phyloP scores from a whole-genome alignment of 2,113 vertebrate species.

The Candoia aspera region DNA sequence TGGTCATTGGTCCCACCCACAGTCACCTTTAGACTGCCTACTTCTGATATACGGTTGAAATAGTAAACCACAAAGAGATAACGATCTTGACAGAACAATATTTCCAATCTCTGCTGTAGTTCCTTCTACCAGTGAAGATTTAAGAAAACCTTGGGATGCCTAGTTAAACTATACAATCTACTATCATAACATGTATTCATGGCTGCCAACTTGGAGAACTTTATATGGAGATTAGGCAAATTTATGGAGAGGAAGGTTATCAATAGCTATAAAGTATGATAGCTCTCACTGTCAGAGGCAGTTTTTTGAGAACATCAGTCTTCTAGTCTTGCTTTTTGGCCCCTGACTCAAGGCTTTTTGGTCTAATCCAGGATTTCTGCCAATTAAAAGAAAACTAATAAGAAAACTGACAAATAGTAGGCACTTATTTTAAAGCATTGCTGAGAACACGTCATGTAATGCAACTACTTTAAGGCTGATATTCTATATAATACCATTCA shows the following conservation, averaged over 20 bases:
- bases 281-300: not conserved
- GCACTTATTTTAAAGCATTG: not conserved
- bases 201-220: not conserved
- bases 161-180: not conserved
- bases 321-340: not conserved
- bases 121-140: not conserved
- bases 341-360: not conserved
- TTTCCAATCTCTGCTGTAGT: not conserved
- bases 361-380: not conserved
- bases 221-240: not conserved
- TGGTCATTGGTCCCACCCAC: not conserved
- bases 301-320: not conserved
- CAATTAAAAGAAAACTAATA: not conserved
- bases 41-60: not conserved
- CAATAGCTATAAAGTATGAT: not conserved
- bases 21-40: not conserved
- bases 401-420: not conserved
- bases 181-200: not conserved
- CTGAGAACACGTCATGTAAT: not conserved
- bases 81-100: not conserved
- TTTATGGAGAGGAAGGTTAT: not conserved
- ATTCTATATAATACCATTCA: not conserved
- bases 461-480: not conserved
- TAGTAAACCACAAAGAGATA: not conserved
- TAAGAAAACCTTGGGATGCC: not conserved